Evolutionary conservation across 2,113 vertebrate species (phyloP), one percentile per base, ranked within the genome.

Genomic region (Campylomormyrus numenius): DNA sequence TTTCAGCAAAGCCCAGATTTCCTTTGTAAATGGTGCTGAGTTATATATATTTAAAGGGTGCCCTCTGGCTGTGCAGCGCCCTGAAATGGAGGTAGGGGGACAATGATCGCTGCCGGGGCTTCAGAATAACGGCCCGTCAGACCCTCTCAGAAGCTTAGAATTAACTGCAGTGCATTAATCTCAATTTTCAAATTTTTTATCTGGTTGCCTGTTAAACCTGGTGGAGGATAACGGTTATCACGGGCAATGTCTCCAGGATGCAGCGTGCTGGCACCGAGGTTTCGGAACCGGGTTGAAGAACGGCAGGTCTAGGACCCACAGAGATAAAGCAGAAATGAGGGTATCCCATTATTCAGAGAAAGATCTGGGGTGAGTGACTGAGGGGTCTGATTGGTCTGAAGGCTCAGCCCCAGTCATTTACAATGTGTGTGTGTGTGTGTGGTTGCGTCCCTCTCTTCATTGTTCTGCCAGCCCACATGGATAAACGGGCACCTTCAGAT

Each of bases 21-120:
- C 91, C 92, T 92, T 91, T 91, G 88, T 92, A 93, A 92, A 94
- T 92, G 92, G 92, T 92, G 93, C 90, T 92, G 92, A 95, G 95
- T 94, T 92, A 92, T 94, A 95, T 94, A 87, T 93, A 93, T 96
- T 93, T 94, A 93, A 95, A 92, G 92, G 84, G 91, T 94, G 92
- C 92, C 94, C 94, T 89, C 92, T 92, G 93, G 94, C 93, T 93
- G 93, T 92, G 50, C 77, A 24, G 85, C 90, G 93, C 92, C 94
- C 95, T 93, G 92, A 94, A 94, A 95, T 92, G 92, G 94, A 94
- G 94, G 93, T 94, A 94, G 94, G 94, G 91, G 93, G 91, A 91
- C 91, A 93, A 92, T 92, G 92, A 93, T 92, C 91, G 90, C 92
- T 89, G 91, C 52, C 89, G 89, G 91, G 92, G 94, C 93, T 95